Conservation (phyloP, 2,888 invertebrate species). For the Napeogenes inachia region DNA sequence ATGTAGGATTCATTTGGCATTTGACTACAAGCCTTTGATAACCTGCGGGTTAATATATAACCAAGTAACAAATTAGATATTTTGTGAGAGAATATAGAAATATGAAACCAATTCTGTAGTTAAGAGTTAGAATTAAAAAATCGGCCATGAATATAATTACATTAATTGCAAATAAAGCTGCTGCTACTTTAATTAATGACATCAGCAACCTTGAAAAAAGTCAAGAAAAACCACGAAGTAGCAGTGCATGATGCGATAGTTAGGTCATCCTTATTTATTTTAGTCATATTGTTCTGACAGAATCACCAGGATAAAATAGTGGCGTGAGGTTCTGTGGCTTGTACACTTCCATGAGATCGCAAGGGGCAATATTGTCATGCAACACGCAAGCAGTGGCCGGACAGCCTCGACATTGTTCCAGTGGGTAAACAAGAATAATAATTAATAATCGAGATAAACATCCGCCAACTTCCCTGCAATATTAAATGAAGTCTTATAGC, state of each 20-base stretch:
- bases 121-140: no score
- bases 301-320: slow-evolving; percentile 32
- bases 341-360: slow-evolving; percentile 27
- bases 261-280: slow-evolving; percentile 37
- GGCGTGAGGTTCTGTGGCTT: slow-evolving; percentile 22
- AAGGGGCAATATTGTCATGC: slow-evolving; percentile 41
- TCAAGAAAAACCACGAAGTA: slow-evolving; percentile 34
- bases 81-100: no score
- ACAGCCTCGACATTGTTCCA: slow-evolving; percentile 50
- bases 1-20: no score
- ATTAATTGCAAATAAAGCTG: slow-evolving; percentile 22
- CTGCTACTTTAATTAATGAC: slow-evolving; percentile 34
- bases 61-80: no score
- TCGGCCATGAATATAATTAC: slow-evolving; percentile 6
- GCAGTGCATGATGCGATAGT: slow-evolving; percentile 28
- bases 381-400: slow-evolving; percentile 43
- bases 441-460: slow-evolving; percentile 44
- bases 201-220: slow-evolving; percentile 40
- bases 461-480: slow-evolving; percentile 35
- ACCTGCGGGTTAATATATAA: no score
- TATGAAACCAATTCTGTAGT: no score
- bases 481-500: slow-evolving; percentile 9
- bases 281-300: slow-evolving; percentile 30
- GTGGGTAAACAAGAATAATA: slow-evolving; percentile 42
- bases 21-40: no score